These are phyloP conservation scores for Euleptes europaea DNA, from an alignment of 2,113 vertebrate species.

Conservation along the genomic window DNA sequence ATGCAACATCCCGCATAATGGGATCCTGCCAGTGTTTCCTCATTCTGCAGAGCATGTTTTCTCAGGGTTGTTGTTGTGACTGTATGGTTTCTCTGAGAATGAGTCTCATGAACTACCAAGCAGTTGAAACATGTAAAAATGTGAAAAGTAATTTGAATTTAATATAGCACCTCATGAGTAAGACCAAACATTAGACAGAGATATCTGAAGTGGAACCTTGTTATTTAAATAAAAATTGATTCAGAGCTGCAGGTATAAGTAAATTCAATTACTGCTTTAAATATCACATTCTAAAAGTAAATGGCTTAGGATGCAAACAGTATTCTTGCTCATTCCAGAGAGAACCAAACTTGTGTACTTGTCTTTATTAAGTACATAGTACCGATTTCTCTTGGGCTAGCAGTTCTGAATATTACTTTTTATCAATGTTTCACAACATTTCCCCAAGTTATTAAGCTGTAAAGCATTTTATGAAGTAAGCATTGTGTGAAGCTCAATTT, in stretches of 20 bases:
- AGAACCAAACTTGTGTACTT: not conserved
- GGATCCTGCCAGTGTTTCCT: not conserved
- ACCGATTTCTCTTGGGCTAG: slow-evolving; percentile 16
- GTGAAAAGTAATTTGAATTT: not conserved
- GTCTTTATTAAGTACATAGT: slow-evolving; percentile 25
- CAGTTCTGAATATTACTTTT: not conserved
- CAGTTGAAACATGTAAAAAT: not conserved
- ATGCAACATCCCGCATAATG: not conserved
- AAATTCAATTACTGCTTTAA: slow-evolving; percentile 31
- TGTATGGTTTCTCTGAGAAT: not conserved
- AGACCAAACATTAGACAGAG: slow-evolving; percentile 18
- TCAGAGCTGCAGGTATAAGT: slow-evolving; percentile 33
- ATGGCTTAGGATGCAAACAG: slow-evolving; percentile 2
- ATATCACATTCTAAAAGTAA: slow-evolving; percentile 31
- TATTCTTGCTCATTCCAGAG: slow-evolving; percentile 38
- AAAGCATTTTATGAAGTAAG: slow-evolving; percentile 42
- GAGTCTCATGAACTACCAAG: not conserved
- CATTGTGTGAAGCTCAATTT: slow-evolving; percentile 7
- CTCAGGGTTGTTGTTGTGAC: not conserved
- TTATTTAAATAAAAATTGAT: slow-evolving; percentile 38
- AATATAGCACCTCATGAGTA: slow-evolving; percentile 2
- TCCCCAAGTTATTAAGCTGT: slow-evolving; percentile 27
- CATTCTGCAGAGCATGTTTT: not conserved
- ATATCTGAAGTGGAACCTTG: slow-evolving; percentile 26
- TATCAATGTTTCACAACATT: slow-evolving; percentile 22